Evolutionary conservation across 2,888 invertebrate genomes (phyloP).

Genomic region (Torymus auratus): DNA sequence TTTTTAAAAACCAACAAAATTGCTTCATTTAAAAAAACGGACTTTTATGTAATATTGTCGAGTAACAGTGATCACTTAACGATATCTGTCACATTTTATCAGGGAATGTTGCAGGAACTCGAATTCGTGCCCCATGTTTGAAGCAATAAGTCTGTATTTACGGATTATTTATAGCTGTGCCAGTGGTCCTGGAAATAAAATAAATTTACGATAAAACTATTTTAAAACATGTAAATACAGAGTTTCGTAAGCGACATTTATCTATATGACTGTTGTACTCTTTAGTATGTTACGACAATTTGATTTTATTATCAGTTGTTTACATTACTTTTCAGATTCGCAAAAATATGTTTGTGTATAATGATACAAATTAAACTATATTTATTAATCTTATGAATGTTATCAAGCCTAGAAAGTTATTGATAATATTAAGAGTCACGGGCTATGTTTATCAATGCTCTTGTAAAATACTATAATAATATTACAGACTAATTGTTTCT

Average conservation of each 20-base stretch:
- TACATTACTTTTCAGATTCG: no score
- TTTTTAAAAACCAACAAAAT: neutral
- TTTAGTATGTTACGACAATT: no score
- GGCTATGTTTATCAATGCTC: no score
- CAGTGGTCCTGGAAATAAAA: conserved; percentile 5
- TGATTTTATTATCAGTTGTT: no score
- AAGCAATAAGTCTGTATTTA: conserved; percentile 32
- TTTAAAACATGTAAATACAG: conserved; percentile 15
- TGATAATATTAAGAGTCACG: no score
- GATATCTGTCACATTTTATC: conserved; percentile 35
- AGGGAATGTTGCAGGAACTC: neutral
- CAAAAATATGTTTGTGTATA: no score
- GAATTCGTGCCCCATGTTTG: conserved; percentile 4
- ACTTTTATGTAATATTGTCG: neutral
- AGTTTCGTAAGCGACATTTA: neutral
- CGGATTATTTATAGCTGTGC: conserved; percentile 23
- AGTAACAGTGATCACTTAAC: neutral
- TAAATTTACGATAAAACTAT: conserved; percentile 29
- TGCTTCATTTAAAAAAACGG: neutral
- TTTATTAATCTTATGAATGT: no score
- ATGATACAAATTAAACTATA: no score
- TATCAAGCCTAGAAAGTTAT: no score
- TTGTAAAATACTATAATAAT: no score
- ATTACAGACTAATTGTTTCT: no score
- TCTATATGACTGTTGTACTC: no score